phyloP scores from a whole-genome alignment of 2,888 invertebrate species.

The Aethes cnicana region DNA sequence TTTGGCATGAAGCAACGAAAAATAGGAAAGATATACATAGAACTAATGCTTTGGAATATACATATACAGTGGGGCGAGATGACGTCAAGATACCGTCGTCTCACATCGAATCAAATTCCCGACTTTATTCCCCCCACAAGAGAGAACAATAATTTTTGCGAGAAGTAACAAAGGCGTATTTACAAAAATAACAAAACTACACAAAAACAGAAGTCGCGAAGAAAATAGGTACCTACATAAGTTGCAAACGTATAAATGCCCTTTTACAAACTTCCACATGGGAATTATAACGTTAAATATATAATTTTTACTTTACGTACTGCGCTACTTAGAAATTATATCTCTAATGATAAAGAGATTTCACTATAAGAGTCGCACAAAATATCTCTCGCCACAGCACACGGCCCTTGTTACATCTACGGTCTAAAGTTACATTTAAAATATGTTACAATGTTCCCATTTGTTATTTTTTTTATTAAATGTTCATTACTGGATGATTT shows the following conservation, averaged over 20 bases:
- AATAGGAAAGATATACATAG: slow-evolving; percentile 52
- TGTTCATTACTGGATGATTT: slow-evolving; percentile 56
- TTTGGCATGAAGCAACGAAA: slow-evolving; percentile 80
- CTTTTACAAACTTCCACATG: slow-evolving; percentile 57
- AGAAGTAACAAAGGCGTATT: slow-evolving; percentile 41
- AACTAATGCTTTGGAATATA: slow-evolving; percentile 77
- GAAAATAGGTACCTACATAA: slow-evolving; percentile 53
- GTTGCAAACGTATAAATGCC: slow-evolving; percentile 76
- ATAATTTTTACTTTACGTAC: slow-evolving; percentile 57
- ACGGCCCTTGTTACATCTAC: slow-evolving; percentile 67
- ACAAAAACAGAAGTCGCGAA: slow-evolving; percentile 52
- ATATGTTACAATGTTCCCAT: slow-evolving; percentile 83
- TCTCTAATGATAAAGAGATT: slow-evolving; percentile 74
- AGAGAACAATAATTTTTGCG: slow-evolving; percentile 41
- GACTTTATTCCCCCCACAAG: slow-evolving; percentile 35
- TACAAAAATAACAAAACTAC: slow-evolving; percentile 39
- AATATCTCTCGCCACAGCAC: slow-evolving; percentile 70
- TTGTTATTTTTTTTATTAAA: slow-evolving; percentile 74
- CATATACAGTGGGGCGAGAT: slow-evolving; percentile 60
- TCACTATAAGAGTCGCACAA: slow-evolving; percentile 69
- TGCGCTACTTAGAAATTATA: slow-evolving; percentile 69
- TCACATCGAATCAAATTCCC: slow-evolving; percentile 22
- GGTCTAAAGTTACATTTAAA: slow-evolving; percentile 78
- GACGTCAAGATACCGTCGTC: slow-evolving; percentile 5
- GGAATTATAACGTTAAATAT: slow-evolving; percentile 71